Evolutionary conservation across 2,888 invertebrate species (phyloP), one percentile per base, ranked within the genome.

Genomic region (Amblyteles armatorius): DNA sequence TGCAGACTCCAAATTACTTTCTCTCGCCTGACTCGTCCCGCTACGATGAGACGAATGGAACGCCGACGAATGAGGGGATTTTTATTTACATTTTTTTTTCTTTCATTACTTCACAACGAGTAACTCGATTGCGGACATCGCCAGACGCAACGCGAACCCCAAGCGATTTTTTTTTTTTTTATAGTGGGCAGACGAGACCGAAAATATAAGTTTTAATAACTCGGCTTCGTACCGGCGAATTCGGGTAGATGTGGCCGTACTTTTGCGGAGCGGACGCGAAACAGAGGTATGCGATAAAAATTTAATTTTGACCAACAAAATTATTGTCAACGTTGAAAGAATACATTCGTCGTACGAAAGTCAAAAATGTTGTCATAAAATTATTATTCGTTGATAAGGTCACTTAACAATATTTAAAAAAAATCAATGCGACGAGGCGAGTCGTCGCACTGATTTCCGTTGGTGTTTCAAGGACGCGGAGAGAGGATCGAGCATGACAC

Each of bases 1-100:
- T 78, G 80, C 72, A 57, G 60, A 40, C 19, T 48, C 57, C 9
- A 40, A 78, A 80, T 76, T 83, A 72, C 40, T 57, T 57, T 57
- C 57, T 22, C 26, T 57, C 57, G 57, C 57, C 26, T 57, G 57
- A 57, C 57, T 57, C 57, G 26, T 57, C 22, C 55, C 55, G 55
- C 55, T 19, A 55, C 55, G 55, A 22, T 55, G 19, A 19, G 19
- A 55, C 22, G 55, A 55, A 55, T 22, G 19, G 55, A 9, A 19
- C 22, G 22, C 19, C 3, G 22, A 9, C 55, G 7, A 22, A 22
- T 22, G 55, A 55, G 55, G 11, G 55, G 55, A 55, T 55, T 55
- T 55, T 55, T 33, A 33, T 33, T 40, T 40, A 11, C 1, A 40
- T 40, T 40, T 40, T 33, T 22, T 6, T 33, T 33, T 33, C 40